Evolutionary conservation across 2,797 vertebrate species (phyloP), one percentile per base, ranked within the genome.

Genomic region (Xerus rutilus): DNA sequence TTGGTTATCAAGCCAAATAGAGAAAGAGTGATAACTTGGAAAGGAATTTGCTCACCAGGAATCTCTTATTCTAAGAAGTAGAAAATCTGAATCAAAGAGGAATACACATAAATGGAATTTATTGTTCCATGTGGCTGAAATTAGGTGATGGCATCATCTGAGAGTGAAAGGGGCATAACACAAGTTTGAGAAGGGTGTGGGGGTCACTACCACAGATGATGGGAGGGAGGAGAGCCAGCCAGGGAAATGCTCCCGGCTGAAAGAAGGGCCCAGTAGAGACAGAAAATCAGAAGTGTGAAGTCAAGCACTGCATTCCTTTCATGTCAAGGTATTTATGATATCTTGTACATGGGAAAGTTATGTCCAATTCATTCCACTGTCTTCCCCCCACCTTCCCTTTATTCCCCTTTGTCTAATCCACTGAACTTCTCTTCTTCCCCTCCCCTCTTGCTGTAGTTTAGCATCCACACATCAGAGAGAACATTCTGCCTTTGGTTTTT

Each of bases 61-160:
- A 94, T 69, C 49, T 67, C 89, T 86, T 43, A 78, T 92, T 81
- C 35, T 49, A 86, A 79, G 64, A 91, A 84, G 64, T 25, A 90
- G 89, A 90, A 95, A 64, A 7, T 35, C 49, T 94, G 94, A 91
- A 95, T 88, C 62, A 45, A 94, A 94, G 59, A 52, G 81, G 47
- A 59, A 94, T 87, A 87, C 72, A 54, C 89, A 43, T 39, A 94
- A 95, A 79, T 18, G 17, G 30, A 88, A 84, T 79, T 70, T 90
- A 94, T 70, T 90, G 72, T 70, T 84, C 59, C 86, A 65, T 49
- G 86, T 77, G 88, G 85, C 81, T 89, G 81, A 73, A 73, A 78
- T 93, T 67, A 86, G 52, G 62, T 52, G 82, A 32, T 81, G 69
- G 79, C 35, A 23, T 93, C 89, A 47, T 93, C 32, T 47, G 83